Evolutionary conservation across 2,797 vertebrate genomes (phyloP).

Genomic region (Harpagifer antarcticus): DNA sequence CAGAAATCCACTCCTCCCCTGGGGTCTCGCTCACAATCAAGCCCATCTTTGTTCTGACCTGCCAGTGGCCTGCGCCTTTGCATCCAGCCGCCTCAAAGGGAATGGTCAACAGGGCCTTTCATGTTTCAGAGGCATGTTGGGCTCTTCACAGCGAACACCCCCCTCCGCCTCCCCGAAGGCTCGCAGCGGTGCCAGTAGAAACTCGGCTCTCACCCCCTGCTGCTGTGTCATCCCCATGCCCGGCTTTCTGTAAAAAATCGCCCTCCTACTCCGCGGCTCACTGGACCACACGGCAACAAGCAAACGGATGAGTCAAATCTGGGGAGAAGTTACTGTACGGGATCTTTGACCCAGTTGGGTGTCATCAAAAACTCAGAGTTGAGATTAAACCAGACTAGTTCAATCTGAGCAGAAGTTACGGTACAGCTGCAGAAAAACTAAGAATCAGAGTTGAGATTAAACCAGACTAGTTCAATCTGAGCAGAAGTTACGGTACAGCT

Average conservation of each 20-base stretch:
- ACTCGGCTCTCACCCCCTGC: slow-evolving; percentile 68
- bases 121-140: slow-evolving; percentile 72
- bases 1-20: slow-evolving; percentile 34
- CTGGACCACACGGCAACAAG: slow-evolving; percentile 59
- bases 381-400: not conserved
- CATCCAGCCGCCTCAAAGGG: slow-evolving; percentile 84
- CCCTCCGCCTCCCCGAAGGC: slow-evolving; percentile 53
- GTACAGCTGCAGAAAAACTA: too few relatives aligned
- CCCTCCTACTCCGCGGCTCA: slow-evolving; percentile 49
- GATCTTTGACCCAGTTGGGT: slow-evolving; percentile 38
- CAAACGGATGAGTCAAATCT: slow-evolving; percentile 76
- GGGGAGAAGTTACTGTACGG: slow-evolving; percentile 6
- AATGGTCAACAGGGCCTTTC: slow-evolving; percentile 85
- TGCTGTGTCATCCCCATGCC: slow-evolving; percentile 73
- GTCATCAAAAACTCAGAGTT: slow-evolving; percentile 4
- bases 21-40: slow-evolving; percentile 69
- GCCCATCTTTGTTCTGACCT: slow-evolving; percentile 81
- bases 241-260: slow-evolving; percentile 48
- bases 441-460: too few relatives aligned
- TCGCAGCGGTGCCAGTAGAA: slow-evolving; percentile 74
- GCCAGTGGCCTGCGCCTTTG: slow-evolving; percentile 75
- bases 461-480: slow-evolving; percentile 3
- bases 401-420: too few relatives aligned
- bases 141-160: slow-evolving; percentile 49
- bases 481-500: slow-evolving; percentile 50